Evolutionary conservation across 2,113 vertebrate species (phyloP), one percentile per base, ranked within the genome.

Genomic region (Clinocottus analis): DNA sequence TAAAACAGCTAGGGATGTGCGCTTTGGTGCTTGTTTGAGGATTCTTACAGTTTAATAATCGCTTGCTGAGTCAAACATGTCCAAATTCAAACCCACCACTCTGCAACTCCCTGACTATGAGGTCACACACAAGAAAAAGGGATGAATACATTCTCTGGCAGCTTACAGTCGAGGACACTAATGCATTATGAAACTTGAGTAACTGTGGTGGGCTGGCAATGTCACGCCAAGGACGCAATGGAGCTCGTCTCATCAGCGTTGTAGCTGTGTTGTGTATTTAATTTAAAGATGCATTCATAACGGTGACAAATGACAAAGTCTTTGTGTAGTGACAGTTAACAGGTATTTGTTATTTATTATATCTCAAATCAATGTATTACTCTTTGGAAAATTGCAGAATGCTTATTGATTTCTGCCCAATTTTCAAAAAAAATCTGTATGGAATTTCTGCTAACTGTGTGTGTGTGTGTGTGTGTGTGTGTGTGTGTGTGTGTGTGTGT

Each of bases 11-110:
- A 77, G 72, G 66, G 69, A 78, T 84, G 68, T 77, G 61, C 25
- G 45, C 29, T 81, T 55, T 70, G 53, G 41, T 81, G 82, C 85
- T 71, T 60, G 80, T 90, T 86, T 90, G 77, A 82, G 77, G 60
- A 60, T 79, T 82, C 70, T 73, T 80, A 55, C 73, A 73, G 60
- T 73, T 51, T 80, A 70, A 74, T 82, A 77, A 82, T 83, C 72
- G 29, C 56, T 41, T 59, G 47, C 70, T 71, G 65, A 72, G 77
- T 81, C 82, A 85, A 79, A 27, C 64, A 49, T 60, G 73, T 78
- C 55, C 47, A 75, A 85, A 72, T 76, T 75, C 27, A 77, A 74
- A 80, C 68, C 37, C 74, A 51, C 63, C 43, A 49, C 61, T 78
- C 39, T 43, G 51, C 53, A 62, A 84, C 59, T 77, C 33, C 53